These are phyloP conservation scores for Megaptera novaeangliae DNA, from an alignment of 2,113 vertebrate species.

Conservation along the genomic window DNA sequence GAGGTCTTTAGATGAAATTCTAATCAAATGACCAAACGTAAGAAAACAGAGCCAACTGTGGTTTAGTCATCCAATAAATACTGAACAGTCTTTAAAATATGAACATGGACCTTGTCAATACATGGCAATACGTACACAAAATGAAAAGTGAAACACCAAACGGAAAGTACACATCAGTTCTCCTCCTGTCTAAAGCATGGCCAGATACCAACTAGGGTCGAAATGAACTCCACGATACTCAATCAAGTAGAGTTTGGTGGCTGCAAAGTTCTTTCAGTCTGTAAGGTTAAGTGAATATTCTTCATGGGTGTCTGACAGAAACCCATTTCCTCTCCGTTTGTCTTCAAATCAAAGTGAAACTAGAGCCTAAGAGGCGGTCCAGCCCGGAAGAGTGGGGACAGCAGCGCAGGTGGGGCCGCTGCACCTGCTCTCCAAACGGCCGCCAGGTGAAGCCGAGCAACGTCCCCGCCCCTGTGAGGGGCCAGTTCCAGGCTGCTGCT, in stretches of 20 bases:
- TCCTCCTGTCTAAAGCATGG: not conserved
- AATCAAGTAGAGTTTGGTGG: not conserved
- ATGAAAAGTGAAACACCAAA: not conserved
- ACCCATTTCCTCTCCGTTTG: not conserved
- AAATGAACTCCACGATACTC: not conserved
- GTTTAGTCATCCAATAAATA: not conserved
- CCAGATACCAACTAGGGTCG: not conserved
- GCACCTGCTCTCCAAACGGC: not conserved
- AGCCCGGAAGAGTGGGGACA: not conserved
- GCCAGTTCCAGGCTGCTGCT: not conserved
- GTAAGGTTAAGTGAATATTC: not conserved
- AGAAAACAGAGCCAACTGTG: not conserved
- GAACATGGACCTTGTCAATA: not conserved
- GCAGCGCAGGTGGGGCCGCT: not conserved
- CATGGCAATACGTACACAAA: not conserved
- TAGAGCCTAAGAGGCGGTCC: not conserved
- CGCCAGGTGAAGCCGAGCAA: not conserved
- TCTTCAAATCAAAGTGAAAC: not conserved
- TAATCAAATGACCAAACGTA: not conserved
- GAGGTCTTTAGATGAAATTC: not conserved
- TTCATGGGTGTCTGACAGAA: not conserved
- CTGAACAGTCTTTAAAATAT: not conserved
- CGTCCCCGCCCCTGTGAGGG: rapidly evolving
- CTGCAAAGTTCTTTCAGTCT: not conserved
- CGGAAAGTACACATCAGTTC: rapidly evolving